Evolutionary conservation across 2,797 vertebrate species (phyloP), one percentile per base, ranked within the genome.

Genomic region (Distichodus sexfasciatus): DNA sequence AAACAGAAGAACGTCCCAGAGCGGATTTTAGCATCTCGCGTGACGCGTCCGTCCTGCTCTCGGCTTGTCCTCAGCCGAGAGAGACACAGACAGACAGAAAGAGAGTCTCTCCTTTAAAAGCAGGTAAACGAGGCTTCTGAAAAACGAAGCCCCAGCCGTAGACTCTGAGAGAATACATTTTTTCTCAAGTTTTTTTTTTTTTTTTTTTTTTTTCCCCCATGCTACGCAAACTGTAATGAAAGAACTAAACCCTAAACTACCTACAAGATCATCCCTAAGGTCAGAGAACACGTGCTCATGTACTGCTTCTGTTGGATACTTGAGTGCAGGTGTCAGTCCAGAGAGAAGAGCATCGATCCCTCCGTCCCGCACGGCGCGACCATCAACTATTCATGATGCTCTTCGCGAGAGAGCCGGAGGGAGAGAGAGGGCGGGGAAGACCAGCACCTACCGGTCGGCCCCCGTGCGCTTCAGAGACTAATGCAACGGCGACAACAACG

Each of bases 41-140:
- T 78, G 67, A 77, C 75, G 63, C 80, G 68, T 76, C 74, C 77
- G 78, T 80, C 80, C 86, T 79, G 78, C 78, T 79, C 76, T 28
- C 67, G 72, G 86, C 81, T 54, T 75, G 78, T 81, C 81, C 71
- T 65, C 76, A 28, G 28, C 54, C 29, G 21, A 53, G 28, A 72
- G n/a, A n/a, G n/a, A n/a, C n/a, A n/a, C n/a, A n/a, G n/a, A n/a
- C n/a, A n/a, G n/a, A n/a, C n/a, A n/a, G n/a, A n/a, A n/a, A n/a
- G n/a, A n/a, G 54, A 66, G 63, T 72, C 71, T 66, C 83, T 66
- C 74, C 74, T 69, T 83, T 77, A 78, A 79, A 82, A 82, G 82
- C 86, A 82, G 84, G 87, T 90, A 89, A 84, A 88, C 74, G 76
- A 80, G 54, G 72, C 65, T 65, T 89, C 85, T 75, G 83, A 85